Evolutionary conservation across 1,140 invertebrate genomes (phyloP), one percentile per base, ranked within the genome.

Genomic region (Geopemphigus sp.): DNA sequence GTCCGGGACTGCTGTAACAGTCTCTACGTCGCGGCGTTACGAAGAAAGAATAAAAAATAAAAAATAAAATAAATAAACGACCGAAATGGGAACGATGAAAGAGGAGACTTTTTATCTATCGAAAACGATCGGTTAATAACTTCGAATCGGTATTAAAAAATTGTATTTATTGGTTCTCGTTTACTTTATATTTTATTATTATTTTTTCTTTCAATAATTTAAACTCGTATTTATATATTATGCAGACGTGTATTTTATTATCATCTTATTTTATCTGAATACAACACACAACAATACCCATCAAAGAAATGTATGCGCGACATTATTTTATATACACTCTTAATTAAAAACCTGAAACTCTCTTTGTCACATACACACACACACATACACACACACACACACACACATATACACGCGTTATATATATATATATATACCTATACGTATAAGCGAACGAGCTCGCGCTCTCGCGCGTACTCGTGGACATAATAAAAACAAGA

Each of bases 331-430:
- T 78, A 63, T 63, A 63, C 74, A 61, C 74, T 78, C 74, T 78
- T 78, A 78, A 78, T 78, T 78, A 78, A 78, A 78, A 78, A 78
- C 74, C 74, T 63, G 74, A 78, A 72, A 72, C 68, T 54, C 57
- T 78, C 74, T 78, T 78, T 78, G 74, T 78, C 74, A 78, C 74
- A 76, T 24, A 15, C 24, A 76, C 29, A 32, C 50, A 29, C 50
- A 47, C 64, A 24, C 66, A 39, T 29, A 5, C 32, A 47, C 45
- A 10, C 61, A 64, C 61, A 29, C 29, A 64, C 19, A n/a, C 63
- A 63, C 17, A 29, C 59, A 17, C 5, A 57, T n/a, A 22, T n/a
- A 56, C 57, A 24, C 3, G n/a, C n/a, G n/a, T n/a, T n/a, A n/a
- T n/a, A n/a, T n/a, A n/a, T n/a, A n/a, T 10, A 24, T n/a, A 24